A percentile compares a stretch with the other conserved stretches of the same genome.
phyloP scores from a whole-genome alignment of 1,140 invertebrate genomes.

The Scaptomyza hsui region DNA sequence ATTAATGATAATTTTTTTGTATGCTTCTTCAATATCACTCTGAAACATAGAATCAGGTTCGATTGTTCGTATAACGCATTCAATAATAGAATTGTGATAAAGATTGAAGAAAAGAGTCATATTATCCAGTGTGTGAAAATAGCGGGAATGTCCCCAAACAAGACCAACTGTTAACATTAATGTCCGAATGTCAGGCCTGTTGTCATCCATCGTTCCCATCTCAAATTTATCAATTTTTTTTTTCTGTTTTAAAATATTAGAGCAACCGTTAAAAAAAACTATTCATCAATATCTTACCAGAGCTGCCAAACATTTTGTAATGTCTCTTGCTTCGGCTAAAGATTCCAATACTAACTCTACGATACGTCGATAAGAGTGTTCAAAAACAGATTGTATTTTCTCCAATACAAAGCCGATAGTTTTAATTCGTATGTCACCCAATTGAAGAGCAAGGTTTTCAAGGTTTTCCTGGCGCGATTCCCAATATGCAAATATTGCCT shows the following conservation, averaged over 20 bases:
- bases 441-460: constrained; percentile 93
- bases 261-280: too few relatives aligned
- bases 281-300: constrained; percentile 81
- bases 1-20: constrained; percentile 81
- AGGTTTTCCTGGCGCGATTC: constrained; percentile 88
- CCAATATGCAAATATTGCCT: constrained; percentile 90
- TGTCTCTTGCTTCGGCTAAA: constrained; percentile 87
- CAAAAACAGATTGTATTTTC: constrained; percentile 89
- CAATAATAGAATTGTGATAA: constrained; percentile 90
- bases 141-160: constrained; percentile 92
- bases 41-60: constrained; percentile 87
- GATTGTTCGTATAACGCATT: constrained; percentile 84
- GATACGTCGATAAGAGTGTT: constrained; percentile 88
- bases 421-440: constrained; percentile 90
- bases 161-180: constrained; percentile 90
- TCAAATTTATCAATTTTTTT: constrained; percentile 89
- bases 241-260: constrained; percentile 2
- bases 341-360: constrained; percentile 88
- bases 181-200: constrained; percentile 86
- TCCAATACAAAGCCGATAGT: constrained; percentile 92
- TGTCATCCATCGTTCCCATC: constrained; percentile 88
- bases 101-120: constrained; percentile 90
- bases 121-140: constrained; percentile 90
- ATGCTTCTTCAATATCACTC: constrained; percentile 87
- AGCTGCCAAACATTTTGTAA: constrained; percentile 87